A percentile compares a stretch with the other conserved stretches of the same genome.
Conservation (phyloP, 2,797 vertebrate species). For the Ptychadena robeensis region DNA sequence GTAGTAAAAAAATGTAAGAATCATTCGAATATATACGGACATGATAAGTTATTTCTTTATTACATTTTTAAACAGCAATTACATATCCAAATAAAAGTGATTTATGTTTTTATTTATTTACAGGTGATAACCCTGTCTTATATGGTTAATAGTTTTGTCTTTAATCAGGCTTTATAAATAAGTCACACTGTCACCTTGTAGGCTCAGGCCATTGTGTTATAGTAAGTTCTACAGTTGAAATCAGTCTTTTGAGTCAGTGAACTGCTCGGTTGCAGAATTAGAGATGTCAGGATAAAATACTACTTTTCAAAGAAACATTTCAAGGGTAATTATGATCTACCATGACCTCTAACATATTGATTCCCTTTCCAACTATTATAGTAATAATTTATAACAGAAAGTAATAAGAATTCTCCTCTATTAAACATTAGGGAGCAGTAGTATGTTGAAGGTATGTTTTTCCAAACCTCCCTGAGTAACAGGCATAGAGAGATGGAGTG, state of each 20-base stretch:
- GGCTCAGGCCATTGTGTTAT: neutral
- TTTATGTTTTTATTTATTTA: too few relatives aligned
- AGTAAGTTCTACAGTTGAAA: constrained; percentile 1
- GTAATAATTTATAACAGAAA: constrained; percentile 10
- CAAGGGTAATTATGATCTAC: constrained; percentile 25
- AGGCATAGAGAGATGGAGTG: neutral
- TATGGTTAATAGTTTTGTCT: too few relatives aligned
- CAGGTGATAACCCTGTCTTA: neutral
- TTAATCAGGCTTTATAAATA: neutral
- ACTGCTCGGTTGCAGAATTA: constrained; percentile 17
- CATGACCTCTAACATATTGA: constrained; percentile 34
- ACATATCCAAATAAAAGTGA: too few relatives aligned
- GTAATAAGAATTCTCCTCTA: constrained; percentile 13
- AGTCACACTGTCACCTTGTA: neutral
- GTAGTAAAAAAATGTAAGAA: too few relatives aligned
- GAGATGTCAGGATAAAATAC: constrained; percentile 25
- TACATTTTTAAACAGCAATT: too few relatives aligned
- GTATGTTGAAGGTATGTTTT: neutral
- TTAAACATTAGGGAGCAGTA: neutral
- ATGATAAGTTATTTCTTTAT: too few relatives aligned
- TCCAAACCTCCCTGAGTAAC: neutral
- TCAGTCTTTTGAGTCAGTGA: constrained; percentile 5
- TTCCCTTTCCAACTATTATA: constrained; percentile 11
- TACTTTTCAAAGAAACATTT: constrained; percentile 1
- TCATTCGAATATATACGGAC: too few relatives aligned